Evolutionary conservation across 1,140 invertebrate species (phyloP).

Genomic region (Apis laboriosa): DNA sequence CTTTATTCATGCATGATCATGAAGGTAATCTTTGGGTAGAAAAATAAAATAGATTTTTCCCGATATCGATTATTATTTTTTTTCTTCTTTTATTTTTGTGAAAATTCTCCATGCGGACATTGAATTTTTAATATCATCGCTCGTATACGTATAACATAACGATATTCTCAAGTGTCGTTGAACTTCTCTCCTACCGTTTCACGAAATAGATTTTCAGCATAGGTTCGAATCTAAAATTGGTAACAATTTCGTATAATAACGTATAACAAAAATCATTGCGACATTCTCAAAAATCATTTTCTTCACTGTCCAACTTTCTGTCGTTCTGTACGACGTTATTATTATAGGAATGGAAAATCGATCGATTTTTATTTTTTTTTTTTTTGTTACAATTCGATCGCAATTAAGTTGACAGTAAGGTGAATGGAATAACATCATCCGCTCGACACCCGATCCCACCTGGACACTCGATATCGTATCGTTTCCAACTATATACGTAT

Average conservation of each 20-base stretch:
- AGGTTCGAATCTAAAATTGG: too few species aligned
- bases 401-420: not conserved
- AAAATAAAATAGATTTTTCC: too few species aligned
- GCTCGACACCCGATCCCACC: not conserved
- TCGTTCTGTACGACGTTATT: not conserved
- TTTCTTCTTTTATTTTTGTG: not conserved
- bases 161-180: not conserved
- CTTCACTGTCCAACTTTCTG: not conserved
- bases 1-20: not conserved
- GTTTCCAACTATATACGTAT: not conserved
- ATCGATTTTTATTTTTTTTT: not conserved
- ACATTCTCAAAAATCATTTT: too few species aligned
- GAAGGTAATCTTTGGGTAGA: not conserved
- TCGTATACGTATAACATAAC: not conserved
- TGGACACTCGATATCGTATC: slow-evolving; percentile 27
- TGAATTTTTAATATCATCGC: too few species aligned
- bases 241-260: too few species aligned
- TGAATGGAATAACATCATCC: not conserved
- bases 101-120: not conserved
- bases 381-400: not conserved
- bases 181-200: too few species aligned
- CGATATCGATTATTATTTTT: not conserved
- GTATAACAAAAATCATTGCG: too few species aligned
- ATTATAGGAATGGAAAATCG: not conserved
- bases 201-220: too few species aligned